phyloP scores from a whole-genome alignment of 2,113 vertebrate genomes.

The Okapia johnstoni region DNA sequence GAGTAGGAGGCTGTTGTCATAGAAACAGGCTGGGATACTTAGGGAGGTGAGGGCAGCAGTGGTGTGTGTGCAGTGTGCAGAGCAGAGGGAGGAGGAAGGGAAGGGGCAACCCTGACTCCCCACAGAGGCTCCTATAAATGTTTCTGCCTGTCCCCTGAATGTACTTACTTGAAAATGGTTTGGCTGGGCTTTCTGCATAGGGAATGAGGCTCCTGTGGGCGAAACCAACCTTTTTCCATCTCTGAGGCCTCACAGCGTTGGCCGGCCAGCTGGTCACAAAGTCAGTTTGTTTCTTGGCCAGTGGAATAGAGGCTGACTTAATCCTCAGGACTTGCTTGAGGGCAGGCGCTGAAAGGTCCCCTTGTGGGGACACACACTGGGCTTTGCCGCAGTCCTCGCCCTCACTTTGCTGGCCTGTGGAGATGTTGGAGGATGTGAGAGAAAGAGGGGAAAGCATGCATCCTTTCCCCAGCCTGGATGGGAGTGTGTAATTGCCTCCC shows the following conservation, averaged over 20 bases:
- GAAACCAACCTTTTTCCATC: not conserved
- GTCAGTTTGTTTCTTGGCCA: constrained; percentile 46
- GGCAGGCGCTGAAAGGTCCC: constrained; percentile 20
- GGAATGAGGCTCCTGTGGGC: constrained; percentile 34
- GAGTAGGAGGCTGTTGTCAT: not conserved
- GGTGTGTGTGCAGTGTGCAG: not conserved
- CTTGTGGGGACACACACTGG: constrained; percentile 21
- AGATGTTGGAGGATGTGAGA: not conserved
- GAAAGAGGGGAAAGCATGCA: not conserved
- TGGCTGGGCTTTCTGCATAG: constrained; percentile 10
- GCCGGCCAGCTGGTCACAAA: constrained; percentile 28
- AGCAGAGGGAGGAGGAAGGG: not conserved
- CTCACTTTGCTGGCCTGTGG: not conserved
- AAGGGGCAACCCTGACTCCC: not conserved
- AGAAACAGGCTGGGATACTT: not conserved
- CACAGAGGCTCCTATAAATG: not conserved
- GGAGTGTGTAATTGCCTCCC: not conserved
- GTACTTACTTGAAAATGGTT: constrained; percentile 25
- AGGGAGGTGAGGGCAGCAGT: not conserved
- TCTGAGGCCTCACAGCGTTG: not conserved
- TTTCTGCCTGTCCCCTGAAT: not conserved
- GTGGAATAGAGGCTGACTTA: constrained; percentile 49
- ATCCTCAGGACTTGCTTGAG: not conserved
- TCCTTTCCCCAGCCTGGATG: fast-evolving
- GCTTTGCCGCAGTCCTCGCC: not conserved